Evolutionary conservation across 23 tunicate genomes (phyloP), one percentile per base, ranked within the genome.

Genomic region (Styela clava): DNA sequence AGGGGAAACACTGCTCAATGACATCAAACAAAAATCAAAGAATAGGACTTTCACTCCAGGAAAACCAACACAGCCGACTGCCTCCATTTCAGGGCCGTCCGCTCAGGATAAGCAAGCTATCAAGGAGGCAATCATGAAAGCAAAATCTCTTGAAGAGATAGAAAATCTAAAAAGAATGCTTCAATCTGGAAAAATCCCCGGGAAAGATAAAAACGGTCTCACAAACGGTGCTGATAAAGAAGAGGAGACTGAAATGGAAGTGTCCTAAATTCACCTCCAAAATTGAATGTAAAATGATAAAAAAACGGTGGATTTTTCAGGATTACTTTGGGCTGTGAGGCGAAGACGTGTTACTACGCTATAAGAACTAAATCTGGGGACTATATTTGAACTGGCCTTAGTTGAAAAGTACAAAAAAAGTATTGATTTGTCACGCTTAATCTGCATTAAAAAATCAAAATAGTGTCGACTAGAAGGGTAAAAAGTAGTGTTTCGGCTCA

Each of bases 101-200:
- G 69, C 78, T 33, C 82, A 74, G 52, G 91, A 91, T 31, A 91
- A 84, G 72, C 89, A 85, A 68, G 97, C 97, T n/a, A 91, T 91
- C 12, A 91, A 94, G 88, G 91, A 88, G 30, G 99, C 99, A 33
- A 94, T 94, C 52, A 35, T 94, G 70, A 86, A 88, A 37, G 99
- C 99, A 21, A 85, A 69, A 36, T 73, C 95, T 1, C 78, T 94
- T 24, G 99, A 94, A 28, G 99, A 94, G 71, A 91, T 94, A 0
- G 99, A 94, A 34, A 89, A 74, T 33, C 61, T 94, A 22, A 85
- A 87, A 68, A 61, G 35, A 68, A 78, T 88, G 91, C 63, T 94
- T 63, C 95, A 89, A 65, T 83, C 90, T 34, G 99, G 99, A 26
- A 88, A 92, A 83, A 83, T 92, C n/a, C 97, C 97, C 18, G 82